phyloP scores from a whole-genome alignment of 2,113 vertebrate genomes.

The Brachionichthys hirsutus region DNA sequence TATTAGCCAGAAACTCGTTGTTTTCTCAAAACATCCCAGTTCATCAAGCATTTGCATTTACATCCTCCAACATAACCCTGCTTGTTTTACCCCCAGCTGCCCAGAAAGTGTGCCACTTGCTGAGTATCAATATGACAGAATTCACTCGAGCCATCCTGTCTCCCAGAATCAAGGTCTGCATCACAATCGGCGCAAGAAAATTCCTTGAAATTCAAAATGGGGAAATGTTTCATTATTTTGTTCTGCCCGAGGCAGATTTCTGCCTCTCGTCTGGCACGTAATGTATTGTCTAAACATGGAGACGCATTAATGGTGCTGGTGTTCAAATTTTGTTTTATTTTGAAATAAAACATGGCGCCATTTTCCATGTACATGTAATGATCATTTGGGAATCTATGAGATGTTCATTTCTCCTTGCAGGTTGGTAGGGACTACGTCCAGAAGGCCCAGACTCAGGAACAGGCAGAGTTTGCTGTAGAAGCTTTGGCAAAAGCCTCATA shows the following conservation, averaged over 20 bases:
- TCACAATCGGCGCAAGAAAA: not conserved
- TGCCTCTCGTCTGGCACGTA: not conserved
- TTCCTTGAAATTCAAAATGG: not conserved
- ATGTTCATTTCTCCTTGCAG: conserved; percentile 24
- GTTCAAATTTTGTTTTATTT: too few species aligned
- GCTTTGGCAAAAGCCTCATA: conserved; percentile 97
- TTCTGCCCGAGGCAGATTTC: not conserved
- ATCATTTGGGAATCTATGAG: not conserved
- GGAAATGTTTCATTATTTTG: not conserved
- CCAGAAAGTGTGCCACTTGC: conserved; percentile 94
- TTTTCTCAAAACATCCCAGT: not conserved
- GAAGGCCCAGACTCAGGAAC: conserved; percentile 98
- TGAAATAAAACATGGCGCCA: too few species aligned
- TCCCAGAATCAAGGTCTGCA: conserved; percentile 89
- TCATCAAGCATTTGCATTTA: not conserved
- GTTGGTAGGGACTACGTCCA: conserved; percentile 95
- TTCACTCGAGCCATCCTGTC: conserved; percentile 94
- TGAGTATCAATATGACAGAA: conserved; percentile 95
- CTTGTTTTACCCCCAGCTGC: conserved; percentile 79
- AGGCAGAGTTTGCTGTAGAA: conserved; percentile 97
- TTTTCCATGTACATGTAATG: too few species aligned
- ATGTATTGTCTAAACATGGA: not conserved
- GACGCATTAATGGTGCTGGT: not conserved
- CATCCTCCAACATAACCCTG: not conserved
- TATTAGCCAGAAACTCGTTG: not conserved